Percentiles rank a stretch among this genome's conserved stretches.
Conservation (phyloP, 2,888 invertebrate species). For the Calliscelio sp. region DNA sequence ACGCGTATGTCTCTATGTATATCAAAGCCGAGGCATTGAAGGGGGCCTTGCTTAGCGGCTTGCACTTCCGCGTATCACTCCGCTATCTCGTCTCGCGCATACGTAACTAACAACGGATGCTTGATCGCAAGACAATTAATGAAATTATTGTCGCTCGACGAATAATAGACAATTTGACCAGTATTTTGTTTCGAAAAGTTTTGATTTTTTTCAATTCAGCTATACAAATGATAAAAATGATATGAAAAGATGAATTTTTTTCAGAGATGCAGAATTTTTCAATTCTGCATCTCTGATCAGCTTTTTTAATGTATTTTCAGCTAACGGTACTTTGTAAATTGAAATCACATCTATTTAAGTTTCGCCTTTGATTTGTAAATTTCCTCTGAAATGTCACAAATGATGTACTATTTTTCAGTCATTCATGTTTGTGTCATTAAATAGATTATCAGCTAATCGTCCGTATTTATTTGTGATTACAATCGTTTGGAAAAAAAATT, state of each 20-base stretch:
- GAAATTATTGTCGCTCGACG: conserved; percentile 70
- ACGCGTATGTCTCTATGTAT: conserved; percentile 65
- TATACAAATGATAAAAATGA: too few relatives aligned
- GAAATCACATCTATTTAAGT: too few relatives aligned
- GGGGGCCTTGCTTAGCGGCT: conserved; percentile 81
- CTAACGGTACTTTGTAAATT: too few relatives aligned
- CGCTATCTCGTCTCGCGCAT: conserved; percentile 78
- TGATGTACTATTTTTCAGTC: too few relatives aligned
- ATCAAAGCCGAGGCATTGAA: conserved; percentile 83
- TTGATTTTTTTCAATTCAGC: too few relatives aligned
- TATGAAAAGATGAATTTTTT: too few relatives aligned
- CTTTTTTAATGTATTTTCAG: too few relatives aligned
- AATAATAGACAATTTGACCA: conserved; percentile 40
- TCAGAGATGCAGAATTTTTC: too few relatives aligned
- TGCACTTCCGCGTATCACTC: conserved; percentile 84
- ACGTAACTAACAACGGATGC: conserved; percentile 74
- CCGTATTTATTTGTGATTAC: too few relatives aligned
- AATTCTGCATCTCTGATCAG: too few relatives aligned
- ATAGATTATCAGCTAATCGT: not conserved
- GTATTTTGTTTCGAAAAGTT: too few relatives aligned
- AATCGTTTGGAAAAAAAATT: not conserved
- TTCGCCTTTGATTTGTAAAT: not conserved
- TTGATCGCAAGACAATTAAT: conserved; percentile 74
- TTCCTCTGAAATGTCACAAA: not conserved
- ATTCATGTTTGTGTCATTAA: not conserved